phyloP scores from a whole-genome alignment of 2,113 vertebrate genomes.

The Theristicus caerulescens region DNA sequence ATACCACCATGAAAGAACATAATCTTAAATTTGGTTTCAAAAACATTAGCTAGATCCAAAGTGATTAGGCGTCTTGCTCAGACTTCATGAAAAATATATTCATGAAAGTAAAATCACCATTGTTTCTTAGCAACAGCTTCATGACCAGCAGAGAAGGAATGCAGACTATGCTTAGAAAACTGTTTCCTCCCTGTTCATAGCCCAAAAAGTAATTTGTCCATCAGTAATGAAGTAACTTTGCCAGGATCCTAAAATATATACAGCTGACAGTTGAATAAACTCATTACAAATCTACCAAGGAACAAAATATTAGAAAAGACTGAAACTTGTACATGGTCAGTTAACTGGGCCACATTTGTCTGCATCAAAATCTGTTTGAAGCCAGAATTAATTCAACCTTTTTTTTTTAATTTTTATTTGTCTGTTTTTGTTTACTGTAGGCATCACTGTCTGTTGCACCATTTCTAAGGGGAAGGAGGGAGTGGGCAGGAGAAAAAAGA shows the following conservation, averaged over 20 bases:
- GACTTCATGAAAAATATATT: background rate
- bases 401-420: background rate
- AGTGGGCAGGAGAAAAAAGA: background rate
- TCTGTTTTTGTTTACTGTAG: background rate
- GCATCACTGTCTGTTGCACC: background rate
- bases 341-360: background rate
- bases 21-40: background rate
- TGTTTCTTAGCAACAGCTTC: conserved; percentile 25
- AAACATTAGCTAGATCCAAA: background rate
- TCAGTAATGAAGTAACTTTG: background rate
- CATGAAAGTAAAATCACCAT: background rate
- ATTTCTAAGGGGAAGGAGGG: background rate
- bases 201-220: background rate
- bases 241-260: background rate
- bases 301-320: background rate
- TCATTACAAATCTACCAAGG: background rate
- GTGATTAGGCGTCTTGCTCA: background rate
- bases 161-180: background rate
- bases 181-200: background rate
- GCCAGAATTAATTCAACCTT: background rate
- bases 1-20: background rate
- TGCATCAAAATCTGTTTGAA: background rate
- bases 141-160: background rate
- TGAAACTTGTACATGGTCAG: background rate
- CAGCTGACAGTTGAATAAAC: background rate